Evolutionary conservation across 2,888 invertebrate genomes (phyloP), one percentile per base, ranked within the genome.

Genomic region (Iselma pallidipennis): DNA sequence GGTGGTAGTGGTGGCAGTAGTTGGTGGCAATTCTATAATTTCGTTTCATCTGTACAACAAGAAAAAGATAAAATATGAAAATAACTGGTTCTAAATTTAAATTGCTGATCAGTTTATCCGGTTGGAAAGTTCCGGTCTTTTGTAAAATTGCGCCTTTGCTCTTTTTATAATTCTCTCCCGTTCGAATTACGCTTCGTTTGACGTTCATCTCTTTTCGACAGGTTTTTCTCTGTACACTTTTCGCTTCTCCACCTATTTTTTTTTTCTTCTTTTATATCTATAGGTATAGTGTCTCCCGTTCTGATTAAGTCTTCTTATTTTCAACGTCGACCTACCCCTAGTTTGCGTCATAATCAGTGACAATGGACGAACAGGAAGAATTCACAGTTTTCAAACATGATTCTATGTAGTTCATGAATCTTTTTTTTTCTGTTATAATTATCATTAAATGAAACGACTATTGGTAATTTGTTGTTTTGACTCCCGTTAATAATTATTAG

Each of bases 31-130:
- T 57, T 57, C 49, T 54, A 49, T 57, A 57, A 54, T 59, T 54
- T 29, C 14, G 33, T 45, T 49, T 14, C 23, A 21, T 16, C 9
- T 16, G 19, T 16, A 37, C 37, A 37, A 6, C 2, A 54, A 49
- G 37, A 57, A 60, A 63, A 60, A 57, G 57, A 60, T 63, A 63
- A 63, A 65, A 65, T 65, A 66, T 72, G 71, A 77, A 78, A 78
- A 77, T 77, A 76, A 78, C 75, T 77, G 76, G 71, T 76, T 37
- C 76, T 74, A 72, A 76, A 80, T 81, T 80, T 81, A 80, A 80
- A 81, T 80, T 81, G 79, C 80, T 81, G 81, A 81, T 81, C 79
- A 78, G 80, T 80, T 80, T 78, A 79, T 81, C 77, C 80, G 81
- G 80, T 74, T 75, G 78, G 75, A 75, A 76, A 78, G 77, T 77